A percentile compares a stretch with the other conserved stretches of the same genome.
Evolutionary conservation across 2,113 vertebrate species (phyloP).

Genomic region (Triplophysa siluroides): DNA sequence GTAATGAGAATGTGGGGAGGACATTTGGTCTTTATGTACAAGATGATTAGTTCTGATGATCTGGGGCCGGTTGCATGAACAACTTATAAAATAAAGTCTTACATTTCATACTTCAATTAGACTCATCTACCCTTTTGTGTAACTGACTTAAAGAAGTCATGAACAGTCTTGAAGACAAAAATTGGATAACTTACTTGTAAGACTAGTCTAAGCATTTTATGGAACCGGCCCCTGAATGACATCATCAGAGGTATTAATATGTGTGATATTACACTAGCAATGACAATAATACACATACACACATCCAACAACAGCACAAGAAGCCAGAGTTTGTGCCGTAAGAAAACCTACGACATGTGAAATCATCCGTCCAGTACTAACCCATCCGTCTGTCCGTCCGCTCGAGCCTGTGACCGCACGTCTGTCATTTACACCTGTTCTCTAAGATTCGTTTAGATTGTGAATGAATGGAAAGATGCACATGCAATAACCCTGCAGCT

Average conservation of each 20-base stretch:
- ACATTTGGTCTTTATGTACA: too few relatives aligned
- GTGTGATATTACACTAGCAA: not conserved
- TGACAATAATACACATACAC: not conserved
- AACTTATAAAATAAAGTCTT: too few relatives aligned
- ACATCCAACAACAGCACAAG: not conserved
- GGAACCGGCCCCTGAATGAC: not conserved
- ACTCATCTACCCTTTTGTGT: too few relatives aligned
- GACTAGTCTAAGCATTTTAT: too few relatives aligned
- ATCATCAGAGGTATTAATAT: not conserved
- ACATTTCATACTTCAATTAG: too few relatives aligned
- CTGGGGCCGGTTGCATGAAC: too few relatives aligned
- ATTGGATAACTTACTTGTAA: too few relatives aligned
- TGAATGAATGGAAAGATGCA: not conserved
- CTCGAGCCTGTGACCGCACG: not conserved
- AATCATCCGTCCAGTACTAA: conserved; percentile 23
- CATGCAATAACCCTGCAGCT: conserved; percentile 6
- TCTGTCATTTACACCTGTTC: not conserved
- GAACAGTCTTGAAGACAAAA: too few relatives aligned
- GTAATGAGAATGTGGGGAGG: too few relatives aligned
- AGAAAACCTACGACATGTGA: not conserved
- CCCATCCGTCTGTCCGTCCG: not conserved
- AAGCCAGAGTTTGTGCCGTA: not conserved
- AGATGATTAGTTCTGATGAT: too few relatives aligned
- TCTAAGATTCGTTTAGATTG: not conserved
- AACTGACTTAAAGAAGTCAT: too few relatives aligned